Evolutionary conservation across 1,140 invertebrate genomes (phyloP).

Genomic region (Ridgeia piscesae): DNA sequence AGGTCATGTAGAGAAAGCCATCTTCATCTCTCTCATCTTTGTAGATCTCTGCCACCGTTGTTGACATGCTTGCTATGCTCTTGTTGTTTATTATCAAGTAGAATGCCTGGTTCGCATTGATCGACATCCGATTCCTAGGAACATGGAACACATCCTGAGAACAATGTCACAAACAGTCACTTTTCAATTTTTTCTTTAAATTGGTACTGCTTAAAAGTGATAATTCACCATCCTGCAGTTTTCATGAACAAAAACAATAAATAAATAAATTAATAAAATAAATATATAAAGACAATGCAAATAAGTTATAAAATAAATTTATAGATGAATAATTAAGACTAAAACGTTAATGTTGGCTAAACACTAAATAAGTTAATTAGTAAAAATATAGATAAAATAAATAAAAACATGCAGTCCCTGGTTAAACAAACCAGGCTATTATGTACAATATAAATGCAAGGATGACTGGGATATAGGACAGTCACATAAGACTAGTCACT

Average conservation of each 20-base stretch:
- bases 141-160: slow-evolving; percentile 17
- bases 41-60: slow-evolving; percentile 64
- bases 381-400: neutral
- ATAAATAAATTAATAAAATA: too few species aligned
- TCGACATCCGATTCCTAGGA: slow-evolving; percentile 66
- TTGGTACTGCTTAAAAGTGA: neutral
- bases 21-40: slow-evolving; percentile 64
- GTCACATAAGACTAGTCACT: neutral
- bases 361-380: too few species aligned
- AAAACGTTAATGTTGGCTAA: too few species aligned
- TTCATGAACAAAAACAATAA: too few species aligned
- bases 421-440: neutral
- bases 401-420: too few species aligned
- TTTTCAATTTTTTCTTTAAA: too few species aligned
- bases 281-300: too few species aligned
- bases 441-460: neutral
- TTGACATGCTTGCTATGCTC: slow-evolving; percentile 65
- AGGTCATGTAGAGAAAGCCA: slow-evolving; percentile 69
- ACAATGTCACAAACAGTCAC: neutral
- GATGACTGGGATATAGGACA: neutral
- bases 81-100: slow-evolving; percentile 67
- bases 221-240: neutral
- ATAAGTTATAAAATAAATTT: too few species aligned
- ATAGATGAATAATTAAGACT: too few species aligned
- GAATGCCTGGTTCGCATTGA: slow-evolving; percentile 70